Conservation (phyloP, 1,140 invertebrate species). For the Panagrolaimus sp. region DNA sequence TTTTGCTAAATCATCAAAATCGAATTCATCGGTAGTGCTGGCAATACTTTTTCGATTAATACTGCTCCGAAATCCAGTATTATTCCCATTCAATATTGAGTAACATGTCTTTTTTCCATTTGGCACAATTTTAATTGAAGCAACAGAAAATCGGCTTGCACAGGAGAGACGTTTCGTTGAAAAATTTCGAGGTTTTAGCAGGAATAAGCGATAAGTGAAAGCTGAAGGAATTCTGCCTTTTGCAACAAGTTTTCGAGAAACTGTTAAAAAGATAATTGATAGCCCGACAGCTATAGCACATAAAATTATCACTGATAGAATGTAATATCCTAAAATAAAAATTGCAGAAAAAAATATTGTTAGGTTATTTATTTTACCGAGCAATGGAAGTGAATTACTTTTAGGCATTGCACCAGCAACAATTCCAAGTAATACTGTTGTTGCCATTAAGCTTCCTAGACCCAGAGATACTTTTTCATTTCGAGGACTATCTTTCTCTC, state of each 20-base stretch:
- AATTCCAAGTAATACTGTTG: constrained; percentile 44
- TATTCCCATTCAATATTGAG: background rate
- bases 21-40: constrained; percentile 12
- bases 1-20: constrained; percentile 30
- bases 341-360: constrained; percentile 11
- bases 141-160: background rate
- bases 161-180: constrained; percentile 17
- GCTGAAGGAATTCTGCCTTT: constrained; percentile 31
- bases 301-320: constrained; percentile 41
- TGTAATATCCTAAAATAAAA: constrained; percentile 32
- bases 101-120: constrained; percentile 13
- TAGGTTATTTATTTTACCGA: constrained; percentile 25
- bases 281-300: constrained; percentile 46
- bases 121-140: constrained; percentile 12
- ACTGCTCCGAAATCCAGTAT: background rate
- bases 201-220: constrained; percentile 40
- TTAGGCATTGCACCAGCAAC: constrained; percentile 48
- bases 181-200: constrained; percentile 31
- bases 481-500: constrained; percentile 34
- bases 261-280: constrained; percentile 35
- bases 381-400: constrained; percentile 43
- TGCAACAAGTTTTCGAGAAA: constrained; percentile 37
- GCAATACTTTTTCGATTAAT: constrained; percentile 6
- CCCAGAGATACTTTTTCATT: constrained; percentile 49
- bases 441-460: constrained; percentile 37